Conservation (phyloP, 53 echinoderm and acorn worm genomes). For the Holothuria scabra region DNA sequence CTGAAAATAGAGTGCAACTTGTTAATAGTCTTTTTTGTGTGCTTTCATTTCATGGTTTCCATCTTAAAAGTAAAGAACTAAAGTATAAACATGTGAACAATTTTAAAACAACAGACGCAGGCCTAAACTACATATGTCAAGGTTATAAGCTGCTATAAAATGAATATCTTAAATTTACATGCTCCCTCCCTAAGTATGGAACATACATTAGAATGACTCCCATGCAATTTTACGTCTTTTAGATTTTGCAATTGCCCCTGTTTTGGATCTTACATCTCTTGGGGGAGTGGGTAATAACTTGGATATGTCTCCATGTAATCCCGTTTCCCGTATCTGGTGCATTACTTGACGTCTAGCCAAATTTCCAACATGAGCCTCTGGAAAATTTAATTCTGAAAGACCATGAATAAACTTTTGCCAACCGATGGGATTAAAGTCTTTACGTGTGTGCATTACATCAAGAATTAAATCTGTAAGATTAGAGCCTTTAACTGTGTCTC, state of each 20-base stretch:
- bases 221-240: not conserved
- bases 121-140: no score
- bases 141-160: not conserved
- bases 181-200: not conserved
- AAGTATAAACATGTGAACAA: no score
- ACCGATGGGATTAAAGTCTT: conserved; percentile 19
- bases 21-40: no score
- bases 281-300: conserved; percentile 15
- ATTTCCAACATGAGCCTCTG: conserved; percentile 21
- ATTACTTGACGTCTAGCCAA: not conserved
- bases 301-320: not conserved
- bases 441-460: conserved; percentile 3
- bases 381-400: conserved; percentile 5
- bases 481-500: conserved; percentile 2
- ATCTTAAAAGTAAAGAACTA: no score
- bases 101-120: no score
- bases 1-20: no score
- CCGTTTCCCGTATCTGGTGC: not conserved
- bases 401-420: conserved; percentile 8
- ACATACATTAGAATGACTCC: conserved; percentile 4
- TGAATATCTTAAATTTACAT: not conserved
- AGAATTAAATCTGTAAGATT: conserved; percentile 15
- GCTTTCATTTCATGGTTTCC: no score
- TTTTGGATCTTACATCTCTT: not conserved
- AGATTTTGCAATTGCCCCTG: not conserved